Evolutionary conservation across 1,140 invertebrate species (phyloP).

Genomic region (Chrysoperla carnea): DNA sequence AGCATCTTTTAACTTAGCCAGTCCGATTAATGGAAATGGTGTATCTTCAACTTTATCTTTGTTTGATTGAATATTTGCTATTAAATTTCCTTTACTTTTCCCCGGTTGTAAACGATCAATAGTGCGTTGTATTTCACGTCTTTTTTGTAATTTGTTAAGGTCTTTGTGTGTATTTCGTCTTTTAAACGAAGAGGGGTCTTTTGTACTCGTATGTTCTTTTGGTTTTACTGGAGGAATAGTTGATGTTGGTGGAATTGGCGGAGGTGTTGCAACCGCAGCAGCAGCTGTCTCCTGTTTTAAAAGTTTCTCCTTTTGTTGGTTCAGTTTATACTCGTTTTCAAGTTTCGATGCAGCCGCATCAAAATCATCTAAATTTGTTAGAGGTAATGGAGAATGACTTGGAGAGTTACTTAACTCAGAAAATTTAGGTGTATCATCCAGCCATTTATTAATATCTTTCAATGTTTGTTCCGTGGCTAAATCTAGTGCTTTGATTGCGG

Average conservation of each 20-base stretch:
- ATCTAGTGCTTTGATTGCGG: constrained; percentile 53
- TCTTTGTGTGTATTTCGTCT: constrained; percentile 15
- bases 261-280: constrained; percentile 5
- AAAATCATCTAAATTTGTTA: constrained; percentile 29
- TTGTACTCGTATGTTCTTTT: constrained; percentile 12
- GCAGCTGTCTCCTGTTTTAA: constrained; percentile 7
- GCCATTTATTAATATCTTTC: constrained; percentile 76
- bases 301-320: constrained; percentile 19
- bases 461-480: constrained; percentile 64
- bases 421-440: constrained; percentile 62
- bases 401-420: constrained; percentile 47
- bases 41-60: constrained; percentile 29
- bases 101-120: constrained; percentile 68
- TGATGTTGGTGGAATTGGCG: constrained; percentile 17
- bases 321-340: constrained; percentile 21
- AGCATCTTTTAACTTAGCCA: constrained; percentile 26
- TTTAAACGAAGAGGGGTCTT: constrained; percentile 16
- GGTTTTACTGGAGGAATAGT: constrained; percentile 20
- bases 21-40: constrained; percentile 20
- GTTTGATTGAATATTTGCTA: constrained; percentile 30
- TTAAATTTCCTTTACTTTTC: constrained; percentile 69
- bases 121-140: constrained; percentile 58
- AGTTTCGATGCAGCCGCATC: constrained; percentile 21
- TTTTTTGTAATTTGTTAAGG: constrained; percentile 27
- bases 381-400: constrained; percentile 47